phyloP scores from a whole-genome alignment of 1,140 invertebrate species.

The Bombus breviceps region DNA sequence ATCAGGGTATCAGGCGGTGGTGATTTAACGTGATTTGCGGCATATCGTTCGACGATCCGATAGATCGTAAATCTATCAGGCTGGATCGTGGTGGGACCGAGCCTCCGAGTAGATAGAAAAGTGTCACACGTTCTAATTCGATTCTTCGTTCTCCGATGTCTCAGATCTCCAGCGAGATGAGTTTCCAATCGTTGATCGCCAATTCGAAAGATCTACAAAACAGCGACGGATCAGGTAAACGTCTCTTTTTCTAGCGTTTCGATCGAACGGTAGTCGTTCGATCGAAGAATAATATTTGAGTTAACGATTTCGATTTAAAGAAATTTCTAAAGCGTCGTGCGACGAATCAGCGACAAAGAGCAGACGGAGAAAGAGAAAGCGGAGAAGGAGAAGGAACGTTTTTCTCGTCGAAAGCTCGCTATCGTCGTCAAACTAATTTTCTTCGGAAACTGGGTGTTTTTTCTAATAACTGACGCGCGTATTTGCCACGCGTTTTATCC shows the following conservation, averaged over 20 bases:
- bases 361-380: fast-evolving
- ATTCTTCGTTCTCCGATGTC: constrained; percentile 47
- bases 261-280: no score
- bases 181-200: constrained; percentile 57
- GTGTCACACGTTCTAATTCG: neutral
- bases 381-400: neutral
- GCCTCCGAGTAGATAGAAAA: constrained; percentile 15
- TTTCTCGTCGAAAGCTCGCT: neutral
- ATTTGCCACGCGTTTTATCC: neutral
- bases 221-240: constrained; percentile 62
- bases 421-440: neutral
- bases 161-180: constrained; percentile 53
- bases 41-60: neutral
- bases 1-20: no score
- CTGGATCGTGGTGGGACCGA: constrained; percentile 44
- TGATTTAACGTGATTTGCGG: neutral
- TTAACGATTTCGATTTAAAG: neutral
- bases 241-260: neutral
- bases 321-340: neutral
- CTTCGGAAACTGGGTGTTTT: neutral
- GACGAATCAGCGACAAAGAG: neutral
- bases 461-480: neutral
- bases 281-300: no score
- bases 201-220: constrained; percentile 50
- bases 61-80: neutral